phyloP scores from a whole-genome alignment of 2,797 vertebrate species.

The Pagetopsis macropterus region DNA sequence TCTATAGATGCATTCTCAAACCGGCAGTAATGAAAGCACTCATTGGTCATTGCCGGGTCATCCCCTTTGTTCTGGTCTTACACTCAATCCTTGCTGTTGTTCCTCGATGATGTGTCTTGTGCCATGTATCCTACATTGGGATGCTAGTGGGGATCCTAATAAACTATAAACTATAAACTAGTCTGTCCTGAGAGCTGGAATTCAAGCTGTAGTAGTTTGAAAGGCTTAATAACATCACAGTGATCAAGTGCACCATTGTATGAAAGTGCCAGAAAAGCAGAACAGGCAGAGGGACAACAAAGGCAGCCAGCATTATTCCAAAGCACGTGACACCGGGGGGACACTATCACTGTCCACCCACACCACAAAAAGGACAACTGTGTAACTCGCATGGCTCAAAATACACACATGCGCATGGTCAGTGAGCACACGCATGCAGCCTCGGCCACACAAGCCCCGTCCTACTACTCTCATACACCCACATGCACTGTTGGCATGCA shows the following conservation, averaged over 20 bases:
- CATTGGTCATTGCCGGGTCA: slow-evolving; percentile 23
- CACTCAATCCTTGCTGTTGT: slow-evolving; percentile 64
- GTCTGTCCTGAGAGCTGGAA: slow-evolving; percentile 80
- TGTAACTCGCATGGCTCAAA: slow-evolving; percentile 72
- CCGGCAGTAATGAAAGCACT: slow-evolving; percentile 11
- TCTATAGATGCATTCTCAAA: slow-evolving; percentile 24
- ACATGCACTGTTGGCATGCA: slow-evolving; percentile 52
- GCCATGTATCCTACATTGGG: slow-evolving; percentile 81
- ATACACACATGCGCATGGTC: slow-evolving; percentile 60
- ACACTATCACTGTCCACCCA: slow-evolving; percentile 82
- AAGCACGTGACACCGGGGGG: slow-evolving; percentile 80
- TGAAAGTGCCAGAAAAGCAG: slow-evolving; percentile 90
- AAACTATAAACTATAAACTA: too few species aligned
- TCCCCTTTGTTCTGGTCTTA: slow-evolving; percentile 74
- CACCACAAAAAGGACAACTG: slow-evolving; percentile 77
- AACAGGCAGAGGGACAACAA: slow-evolving; percentile 83
- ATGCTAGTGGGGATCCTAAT: too few species aligned
- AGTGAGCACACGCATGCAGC: slow-evolving; percentile 55
- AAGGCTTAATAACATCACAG: slow-evolving; percentile 84
- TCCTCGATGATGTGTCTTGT: slow-evolving; percentile 71
- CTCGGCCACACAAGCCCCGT: slow-evolving; percentile 43
- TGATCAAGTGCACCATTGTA: slow-evolving; percentile 86
- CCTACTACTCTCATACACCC: slow-evolving; percentile 38
- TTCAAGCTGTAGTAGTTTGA: slow-evolving; percentile 83
- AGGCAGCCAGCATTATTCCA: slow-evolving; percentile 87